Conservation (phyloP, 2,113 vertebrate genomes). For the Machaerirhynchus nigripectus region DNA sequence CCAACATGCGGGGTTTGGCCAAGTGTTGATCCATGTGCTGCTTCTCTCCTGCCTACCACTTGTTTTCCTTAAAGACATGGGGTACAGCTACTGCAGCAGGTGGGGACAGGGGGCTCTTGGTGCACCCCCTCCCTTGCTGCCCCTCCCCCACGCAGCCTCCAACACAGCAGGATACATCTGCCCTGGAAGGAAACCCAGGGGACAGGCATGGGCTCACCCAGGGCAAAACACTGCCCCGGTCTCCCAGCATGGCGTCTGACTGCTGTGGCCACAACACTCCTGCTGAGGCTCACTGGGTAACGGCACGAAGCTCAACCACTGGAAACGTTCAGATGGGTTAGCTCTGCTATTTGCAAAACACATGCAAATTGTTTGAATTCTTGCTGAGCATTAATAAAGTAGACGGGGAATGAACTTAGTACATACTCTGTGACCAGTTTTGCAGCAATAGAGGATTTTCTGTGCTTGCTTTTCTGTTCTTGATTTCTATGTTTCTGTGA, state of each 20-base stretch:
- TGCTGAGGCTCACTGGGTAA: not conserved
- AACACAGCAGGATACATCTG: accelerated
- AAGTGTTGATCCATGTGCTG: not conserved
- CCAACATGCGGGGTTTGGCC: not conserved
- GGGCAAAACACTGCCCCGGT: not conserved
- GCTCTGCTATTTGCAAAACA: not conserved
- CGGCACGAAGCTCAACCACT: not conserved
- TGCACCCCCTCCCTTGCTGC: not conserved
- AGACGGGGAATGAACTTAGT: not conserved
- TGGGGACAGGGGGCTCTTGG: not conserved
- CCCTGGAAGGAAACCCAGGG: not conserved
- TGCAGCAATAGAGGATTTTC: not conserved
- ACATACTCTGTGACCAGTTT: not conserved
- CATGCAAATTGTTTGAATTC: not conserved
- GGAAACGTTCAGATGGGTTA: not conserved
- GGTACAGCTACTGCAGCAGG: not conserved
- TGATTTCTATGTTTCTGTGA: not conserved
- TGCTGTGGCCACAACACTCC: not conserved
- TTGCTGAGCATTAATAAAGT: not conserved
- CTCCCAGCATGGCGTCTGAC: not conserved
- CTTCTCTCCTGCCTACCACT: not conserved
- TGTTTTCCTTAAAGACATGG: not conserved
- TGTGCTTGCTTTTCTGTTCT: not conserved
- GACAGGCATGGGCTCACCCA: accelerated
- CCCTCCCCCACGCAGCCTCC: accelerated